phyloP scores from a whole-genome alignment of 2,888 invertebrate genomes.

The Orthonevra nobilis region DNA sequence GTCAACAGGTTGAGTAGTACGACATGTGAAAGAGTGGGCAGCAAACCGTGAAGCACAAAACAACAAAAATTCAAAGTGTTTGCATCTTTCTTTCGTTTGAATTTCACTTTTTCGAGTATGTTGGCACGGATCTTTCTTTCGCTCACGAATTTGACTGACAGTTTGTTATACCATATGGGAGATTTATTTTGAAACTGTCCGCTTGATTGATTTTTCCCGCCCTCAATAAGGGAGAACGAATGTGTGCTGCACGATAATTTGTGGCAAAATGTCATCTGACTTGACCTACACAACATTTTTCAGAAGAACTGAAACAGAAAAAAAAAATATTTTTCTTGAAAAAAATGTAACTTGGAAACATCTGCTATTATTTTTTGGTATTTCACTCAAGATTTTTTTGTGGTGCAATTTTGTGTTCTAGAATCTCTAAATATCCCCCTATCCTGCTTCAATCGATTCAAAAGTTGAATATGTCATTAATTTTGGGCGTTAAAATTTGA shows the following conservation, averaged over 20 bases:
- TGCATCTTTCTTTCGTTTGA: slow-evolving; percentile 8
- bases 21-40: slow-evolving; percentile 23
- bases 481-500: too few species aligned
- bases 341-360: too few species aligned
- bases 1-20: slow-evolving; percentile 39
- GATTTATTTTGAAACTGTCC: neutral
- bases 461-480: too few species aligned
- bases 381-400: too few species aligned
- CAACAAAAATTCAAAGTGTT: neutral
- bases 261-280: slow-evolving; percentile 8
- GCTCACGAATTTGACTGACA: slow-evolving; percentile 34
- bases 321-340: too few species aligned
- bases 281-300: slow-evolving; percentile 8
- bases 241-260: slow-evolving; percentile 8
- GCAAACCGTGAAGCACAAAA: neutral
- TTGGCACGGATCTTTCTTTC: slow-evolving; percentile 2
- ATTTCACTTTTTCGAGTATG: slow-evolving; percentile 15
- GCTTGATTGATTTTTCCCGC: slow-evolving; percentile 23
- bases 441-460: too few species aligned
- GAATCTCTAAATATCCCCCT: too few species aligned
- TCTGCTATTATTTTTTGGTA: too few species aligned
- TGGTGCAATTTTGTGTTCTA: too few species aligned
- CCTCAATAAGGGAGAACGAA: slow-evolving; percentile 10
- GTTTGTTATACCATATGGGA: slow-evolving; percentile 31
- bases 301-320: neutral